These are phyloP conservation scores for Odocoileus virginianus DNA, from an alignment of 2,113 vertebrate species.

Conservation along the genomic window DNA sequence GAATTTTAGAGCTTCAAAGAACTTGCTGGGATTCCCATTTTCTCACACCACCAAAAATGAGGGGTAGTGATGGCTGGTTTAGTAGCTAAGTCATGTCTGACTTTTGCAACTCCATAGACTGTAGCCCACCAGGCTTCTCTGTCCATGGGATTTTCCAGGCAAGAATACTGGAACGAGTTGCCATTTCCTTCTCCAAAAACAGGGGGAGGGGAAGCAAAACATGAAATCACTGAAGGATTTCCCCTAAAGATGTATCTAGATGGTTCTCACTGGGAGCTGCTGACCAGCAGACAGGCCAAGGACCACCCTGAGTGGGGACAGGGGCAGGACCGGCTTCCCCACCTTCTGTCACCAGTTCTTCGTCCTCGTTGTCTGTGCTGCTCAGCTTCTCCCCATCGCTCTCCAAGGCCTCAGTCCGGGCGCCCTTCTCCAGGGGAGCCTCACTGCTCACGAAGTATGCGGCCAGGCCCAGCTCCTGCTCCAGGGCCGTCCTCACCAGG, in stretches of 20 bases:
- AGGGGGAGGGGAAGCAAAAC: too few relatives aligned
- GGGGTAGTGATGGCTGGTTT: background rate
- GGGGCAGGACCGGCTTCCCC: rapidly evolving
- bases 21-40: background rate
- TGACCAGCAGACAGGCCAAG: too few relatives aligned
- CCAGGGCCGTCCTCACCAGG: conserved; percentile 91
- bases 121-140: background rate
- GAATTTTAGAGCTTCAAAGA: background rate
- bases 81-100: background rate
- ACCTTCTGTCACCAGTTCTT: conserved; percentile 86
- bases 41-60: background rate
- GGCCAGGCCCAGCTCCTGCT: conserved; percentile 96
- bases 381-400: conserved; percentile 94
- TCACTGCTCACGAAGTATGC: conserved; percentile 91
- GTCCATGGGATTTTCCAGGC: background rate
- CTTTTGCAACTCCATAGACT: background rate
- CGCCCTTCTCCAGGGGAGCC: conserved; percentile 77
- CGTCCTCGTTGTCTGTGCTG: conserved; percentile 96
- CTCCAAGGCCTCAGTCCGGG: conserved; percentile 86
- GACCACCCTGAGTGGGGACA: rapidly evolving
- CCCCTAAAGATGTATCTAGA: background rate
- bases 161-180: background rate
- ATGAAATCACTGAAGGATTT: background rate
- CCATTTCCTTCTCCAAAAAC: background rate
- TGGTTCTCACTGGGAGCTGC: rapidly evolving